Evolutionary conservation across 2,113 vertebrate species (phyloP).

Genomic region (Calyptomena viridis): DNA sequence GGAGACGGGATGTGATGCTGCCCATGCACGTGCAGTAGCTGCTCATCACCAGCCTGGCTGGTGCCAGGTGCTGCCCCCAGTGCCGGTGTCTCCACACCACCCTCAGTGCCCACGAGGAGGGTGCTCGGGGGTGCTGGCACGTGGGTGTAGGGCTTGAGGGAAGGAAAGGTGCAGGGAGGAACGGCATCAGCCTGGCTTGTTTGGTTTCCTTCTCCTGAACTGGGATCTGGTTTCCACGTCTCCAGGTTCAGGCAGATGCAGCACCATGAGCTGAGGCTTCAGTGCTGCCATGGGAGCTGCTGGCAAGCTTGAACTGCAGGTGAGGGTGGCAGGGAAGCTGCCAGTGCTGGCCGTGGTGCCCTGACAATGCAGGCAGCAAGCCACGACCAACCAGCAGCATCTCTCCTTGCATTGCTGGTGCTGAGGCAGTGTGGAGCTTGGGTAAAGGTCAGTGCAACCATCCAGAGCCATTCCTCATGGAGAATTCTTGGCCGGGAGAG

Average conservation of each 20-base stretch:
- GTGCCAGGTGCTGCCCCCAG: neutral
- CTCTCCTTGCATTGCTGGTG: constrained; percentile 53
- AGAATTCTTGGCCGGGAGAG: neutral
- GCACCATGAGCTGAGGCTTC: neutral
- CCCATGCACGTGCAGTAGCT: neutral
- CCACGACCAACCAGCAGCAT: neutral
- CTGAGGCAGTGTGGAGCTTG: constrained; percentile 50
- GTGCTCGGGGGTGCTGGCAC: neutral
- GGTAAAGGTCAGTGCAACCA: neutral
- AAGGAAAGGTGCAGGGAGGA: neutral
- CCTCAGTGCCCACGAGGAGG: neutral
- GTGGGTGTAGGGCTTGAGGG: neutral
- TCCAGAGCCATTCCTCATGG: neutral
- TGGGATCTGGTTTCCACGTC: neutral
- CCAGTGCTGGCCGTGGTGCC: neutral
- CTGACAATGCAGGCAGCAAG: neutral
- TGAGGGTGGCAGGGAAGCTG: neutral
- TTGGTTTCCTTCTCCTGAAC: neutral
- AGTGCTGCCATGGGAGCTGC: neutral
- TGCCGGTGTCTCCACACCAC: fast-evolving
- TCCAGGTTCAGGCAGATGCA: neutral
- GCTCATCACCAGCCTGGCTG: neutral
- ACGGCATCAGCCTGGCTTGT: neutral
- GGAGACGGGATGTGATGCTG: neutral
- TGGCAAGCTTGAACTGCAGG: neutral